Evolutionary conservation across 2,797 vertebrate genomes (phyloP).

Genomic region (Parambassis ranga): DNA sequence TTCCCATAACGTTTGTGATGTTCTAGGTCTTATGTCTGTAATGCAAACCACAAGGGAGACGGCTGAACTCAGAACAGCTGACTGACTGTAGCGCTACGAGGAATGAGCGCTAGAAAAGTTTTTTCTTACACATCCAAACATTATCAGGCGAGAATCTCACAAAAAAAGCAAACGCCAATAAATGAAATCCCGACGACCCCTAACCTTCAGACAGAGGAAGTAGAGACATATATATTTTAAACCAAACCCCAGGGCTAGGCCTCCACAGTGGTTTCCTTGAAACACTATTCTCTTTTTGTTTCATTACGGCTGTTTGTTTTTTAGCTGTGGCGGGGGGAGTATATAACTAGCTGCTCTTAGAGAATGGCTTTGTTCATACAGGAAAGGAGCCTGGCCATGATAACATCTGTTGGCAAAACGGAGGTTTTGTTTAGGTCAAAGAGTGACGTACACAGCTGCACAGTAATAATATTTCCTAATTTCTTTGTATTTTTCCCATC

Average conservation of each 20-base stretch:
- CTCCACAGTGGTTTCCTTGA: slow-evolving; percentile 24
- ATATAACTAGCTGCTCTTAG: slow-evolving; percentile 16
- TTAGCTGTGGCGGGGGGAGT: slow-evolving; percentile 32
- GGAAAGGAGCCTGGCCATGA: slow-evolving; percentile 54
- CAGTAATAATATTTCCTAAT: slow-evolving; percentile 33
- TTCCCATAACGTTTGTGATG: slow-evolving; percentile 24
- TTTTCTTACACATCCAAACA: too few species aligned
- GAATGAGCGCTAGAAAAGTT: too few species aligned
- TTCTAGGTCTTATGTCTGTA: not conserved
- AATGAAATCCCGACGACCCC: slow-evolving; percentile 36
- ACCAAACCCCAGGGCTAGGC: slow-evolving; percentile 21
- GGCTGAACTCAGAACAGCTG: slow-evolving; percentile 19
- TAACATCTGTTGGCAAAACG: slow-evolving; percentile 59
- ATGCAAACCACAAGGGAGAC: not conserved
- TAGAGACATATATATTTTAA: slow-evolving; percentile 31
- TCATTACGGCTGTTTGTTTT: slow-evolving; percentile 57
- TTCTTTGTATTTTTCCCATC: slow-evolving; percentile 40
- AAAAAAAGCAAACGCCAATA: slow-evolving; percentile 8
- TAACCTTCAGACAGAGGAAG: slow-evolving; percentile 2
- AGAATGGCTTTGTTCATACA: slow-evolving; percentile 60
- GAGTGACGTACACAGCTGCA: slow-evolving; percentile 42
- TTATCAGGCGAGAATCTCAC: too few species aligned
- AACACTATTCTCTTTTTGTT: slow-evolving; percentile 46
- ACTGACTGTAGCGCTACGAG: not conserved
- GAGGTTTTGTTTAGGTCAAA: slow-evolving; percentile 58